Evolutionary conservation across 2,797 vertebrate species (phyloP), one percentile per base, ranked within the genome.

Genomic region (Alfaro cultratus): DNA sequence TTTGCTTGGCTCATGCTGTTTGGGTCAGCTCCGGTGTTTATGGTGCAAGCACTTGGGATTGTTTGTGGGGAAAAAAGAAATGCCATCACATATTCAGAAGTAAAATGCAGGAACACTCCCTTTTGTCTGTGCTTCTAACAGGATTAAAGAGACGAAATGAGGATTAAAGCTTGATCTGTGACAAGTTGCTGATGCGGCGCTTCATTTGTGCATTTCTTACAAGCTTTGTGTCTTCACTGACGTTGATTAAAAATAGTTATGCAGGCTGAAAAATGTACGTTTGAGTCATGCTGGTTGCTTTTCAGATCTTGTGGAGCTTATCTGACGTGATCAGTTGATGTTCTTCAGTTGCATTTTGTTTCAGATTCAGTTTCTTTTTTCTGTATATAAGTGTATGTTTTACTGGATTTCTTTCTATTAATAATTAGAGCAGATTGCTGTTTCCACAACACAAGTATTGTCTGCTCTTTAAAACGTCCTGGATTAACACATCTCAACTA

Each of bases 101-200:
- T 87, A 53, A 83, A 67, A 85, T 74, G 75, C 41, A 34, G 12
- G 51, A 76, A 64, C 83, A 76, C 62, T 80, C 62, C 36, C 64
- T 75, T 73, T 73, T 53, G 82, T 84, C 46, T 39, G 83, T 80
- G 83, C 82, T 78, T 84, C 73, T 78, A 87, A 90, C 9, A 12
- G 21, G 82, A 85, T 81, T 87, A 81, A 82, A 75, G 72, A 49
- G 83, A 78, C 78, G 18, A 74, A 84, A 87, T 78, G 70, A 21
- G 90, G 83, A 92, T 90, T 86, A 83, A 81, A 80, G 81, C 80
- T 76, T 76, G 79, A 91, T 85, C 81, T 84, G 31, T 46, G 73
- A 92, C 80, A 84, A 85, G 78, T 85, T 83, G 80, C 87, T 92
- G 90, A 92, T 88, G 80, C 75, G 71, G 86, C 86, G 86, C 91